Evolutionary conservation across 2,797 vertebrate species (phyloP).

Genomic region (Paedocypris micromegethes): DNA sequence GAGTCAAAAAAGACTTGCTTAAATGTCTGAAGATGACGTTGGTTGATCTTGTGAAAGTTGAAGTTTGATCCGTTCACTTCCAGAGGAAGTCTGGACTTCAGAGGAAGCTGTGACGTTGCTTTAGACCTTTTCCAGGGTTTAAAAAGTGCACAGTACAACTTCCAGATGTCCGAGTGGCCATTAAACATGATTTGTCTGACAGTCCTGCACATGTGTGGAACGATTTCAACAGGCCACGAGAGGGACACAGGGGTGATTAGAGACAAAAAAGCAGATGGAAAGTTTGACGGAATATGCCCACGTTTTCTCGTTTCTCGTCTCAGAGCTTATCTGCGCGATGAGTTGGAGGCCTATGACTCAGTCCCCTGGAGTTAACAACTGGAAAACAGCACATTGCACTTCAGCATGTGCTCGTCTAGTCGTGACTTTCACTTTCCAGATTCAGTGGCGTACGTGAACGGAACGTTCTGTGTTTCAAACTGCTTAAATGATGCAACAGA

Average conservation of each 20-base stretch:
- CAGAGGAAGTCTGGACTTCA: constrained; percentile 3
- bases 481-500: constrained; percentile 2
- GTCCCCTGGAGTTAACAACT: not conserved
- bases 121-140: constrained; percentile 4
- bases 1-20: too few relatives aligned
- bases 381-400: constrained; percentile 12
- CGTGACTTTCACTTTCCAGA: constrained; percentile 15
- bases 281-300: constrained; percentile 32
- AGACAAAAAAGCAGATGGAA: constrained; percentile 27
- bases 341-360: constrained; percentile 27
- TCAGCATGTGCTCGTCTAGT: constrained; percentile 6
- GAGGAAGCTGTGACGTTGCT: constrained; percentile 23
- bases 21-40: too few relatives aligned
- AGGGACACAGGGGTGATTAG: not conserved
- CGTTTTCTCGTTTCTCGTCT: not conserved
- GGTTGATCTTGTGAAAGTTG: too few relatives aligned
- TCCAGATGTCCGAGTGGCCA: constrained; percentile 34
- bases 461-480: not conserved
- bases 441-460: not conserved
- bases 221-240: not conserved
- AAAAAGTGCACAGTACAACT: constrained; percentile 11
- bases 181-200: constrained; percentile 28
- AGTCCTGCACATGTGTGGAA: constrained; percentile 22
- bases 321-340: constrained; percentile 12
- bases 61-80: too few relatives aligned